These are phyloP conservation scores for Pomatostomus ruficeps DNA, from an alignment of 2,113 vertebrate species.

Conservation along the genomic window DNA sequence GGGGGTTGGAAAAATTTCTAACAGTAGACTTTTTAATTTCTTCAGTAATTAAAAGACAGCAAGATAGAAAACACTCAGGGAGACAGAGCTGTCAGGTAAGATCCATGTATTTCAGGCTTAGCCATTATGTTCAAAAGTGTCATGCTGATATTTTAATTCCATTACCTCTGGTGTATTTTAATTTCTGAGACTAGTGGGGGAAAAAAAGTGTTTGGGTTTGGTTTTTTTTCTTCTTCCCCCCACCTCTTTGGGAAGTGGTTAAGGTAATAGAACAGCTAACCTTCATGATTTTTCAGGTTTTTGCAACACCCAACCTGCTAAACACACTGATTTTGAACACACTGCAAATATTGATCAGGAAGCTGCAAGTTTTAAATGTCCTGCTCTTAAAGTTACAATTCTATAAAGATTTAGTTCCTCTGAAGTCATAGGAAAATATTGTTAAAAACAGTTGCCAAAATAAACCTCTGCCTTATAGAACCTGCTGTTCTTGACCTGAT, in stretches of 20 bases:
- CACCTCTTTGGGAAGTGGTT: not conserved
- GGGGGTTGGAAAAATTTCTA: not conserved
- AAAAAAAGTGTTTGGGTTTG: not conserved
- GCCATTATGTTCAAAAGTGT: not conserved
- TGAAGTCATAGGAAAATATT: not conserved
- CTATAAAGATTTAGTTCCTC: not conserved
- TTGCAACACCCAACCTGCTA: not conserved
- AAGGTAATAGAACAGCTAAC: not conserved
- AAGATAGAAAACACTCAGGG: not conserved
- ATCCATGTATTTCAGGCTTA: not conserved
- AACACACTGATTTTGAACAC: not conserved
- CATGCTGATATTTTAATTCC: not conserved
- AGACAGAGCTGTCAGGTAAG: not conserved
- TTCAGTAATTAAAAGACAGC: conserved; percentile 46
- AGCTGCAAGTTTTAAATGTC: not conserved
- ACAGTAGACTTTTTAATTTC: not conserved
- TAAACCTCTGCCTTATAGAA: not conserved
- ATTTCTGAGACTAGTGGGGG: not conserved
- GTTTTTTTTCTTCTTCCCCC: not conserved
- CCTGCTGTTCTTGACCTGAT: not conserved
- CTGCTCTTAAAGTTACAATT: not conserved
- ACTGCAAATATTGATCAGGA: not conserved
- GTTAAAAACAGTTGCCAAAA: not conserved
- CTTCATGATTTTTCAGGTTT: not conserved
- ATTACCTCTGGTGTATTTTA: conserved; percentile 6